Conservation (phyloP, 2,888 invertebrate species). For the Lottia gigantea region DNA sequence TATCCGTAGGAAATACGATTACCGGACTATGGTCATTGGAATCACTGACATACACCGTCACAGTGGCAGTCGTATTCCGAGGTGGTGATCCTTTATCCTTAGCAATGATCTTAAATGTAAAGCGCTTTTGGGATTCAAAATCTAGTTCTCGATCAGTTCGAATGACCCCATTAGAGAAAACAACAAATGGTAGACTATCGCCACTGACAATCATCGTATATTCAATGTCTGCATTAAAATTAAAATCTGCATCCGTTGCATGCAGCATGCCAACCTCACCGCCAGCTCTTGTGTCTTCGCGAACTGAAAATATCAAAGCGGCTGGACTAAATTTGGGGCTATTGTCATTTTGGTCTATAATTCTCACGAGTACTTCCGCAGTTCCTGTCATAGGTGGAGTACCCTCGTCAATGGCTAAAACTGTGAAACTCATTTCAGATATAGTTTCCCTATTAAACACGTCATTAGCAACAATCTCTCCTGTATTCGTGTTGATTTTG, state of each 20-base stretch:
- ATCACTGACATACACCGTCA: slow-evolving; percentile 51
- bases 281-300: slow-evolving; percentile 40
- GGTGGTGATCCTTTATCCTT: slow-evolving; percentile 50
- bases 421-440: slow-evolving; percentile 41
- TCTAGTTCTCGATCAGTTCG: slow-evolving; percentile 45
- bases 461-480: slow-evolving; percentile 45
- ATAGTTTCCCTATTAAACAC: slow-evolving; percentile 51
- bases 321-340: slow-evolving; percentile 42
- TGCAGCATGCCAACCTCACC: slow-evolving; percentile 47
- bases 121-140: slow-evolving; percentile 40
- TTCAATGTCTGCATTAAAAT: slow-evolving; percentile 41
- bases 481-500: slow-evolving; percentile 46
- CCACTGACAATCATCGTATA: slow-evolving; percentile 16
- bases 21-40: slow-evolving; percentile 57
- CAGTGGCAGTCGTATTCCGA: slow-evolving; percentile 43
- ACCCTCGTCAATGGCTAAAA: slow-evolving; percentile 50
- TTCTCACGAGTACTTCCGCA: slow-evolving; percentile 45
- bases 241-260: slow-evolving; percentile 48
- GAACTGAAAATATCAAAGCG: slow-evolving; percentile 39
- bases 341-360: slow-evolving; percentile 54
- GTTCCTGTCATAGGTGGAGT: slow-evolving; percentile 35
- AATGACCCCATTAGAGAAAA: slow-evolving; percentile 42
- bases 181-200: slow-evolving; percentile 42
- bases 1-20: slow-evolving; percentile 46
- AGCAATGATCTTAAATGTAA: slow-evolving; percentile 50